Conservation (phyloP, 2,113 vertebrate species). For the Sphaerodactylus townsendi region DNA sequence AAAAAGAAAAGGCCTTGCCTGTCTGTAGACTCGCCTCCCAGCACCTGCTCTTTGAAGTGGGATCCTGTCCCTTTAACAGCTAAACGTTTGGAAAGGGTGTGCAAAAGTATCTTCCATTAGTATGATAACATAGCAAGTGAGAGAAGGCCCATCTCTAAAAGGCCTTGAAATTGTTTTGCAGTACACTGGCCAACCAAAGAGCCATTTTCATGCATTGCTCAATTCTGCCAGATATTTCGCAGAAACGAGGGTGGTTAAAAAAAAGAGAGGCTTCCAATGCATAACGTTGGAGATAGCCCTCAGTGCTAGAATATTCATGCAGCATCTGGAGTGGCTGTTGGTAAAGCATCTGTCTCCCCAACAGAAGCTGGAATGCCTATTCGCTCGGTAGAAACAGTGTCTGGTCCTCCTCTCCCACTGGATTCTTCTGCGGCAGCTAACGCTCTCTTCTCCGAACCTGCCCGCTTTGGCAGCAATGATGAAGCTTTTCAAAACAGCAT, state of each 20-base stretch:
- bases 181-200: not conserved
- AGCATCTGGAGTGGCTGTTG: slow-evolving; percentile 47
- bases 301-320: slow-evolving; percentile 45
- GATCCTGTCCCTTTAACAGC: too few relatives aligned
- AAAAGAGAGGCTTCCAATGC: not conserved
- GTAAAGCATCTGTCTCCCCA: slow-evolving; percentile 53
- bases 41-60: too few relatives aligned
- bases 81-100: not conserved
- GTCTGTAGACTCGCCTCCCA: too few relatives aligned
- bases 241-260: not conserved
- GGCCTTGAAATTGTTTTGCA: not conserved
- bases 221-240: not conserved
- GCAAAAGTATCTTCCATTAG: not conserved
- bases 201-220: not conserved
- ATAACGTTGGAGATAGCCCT: not conserved
- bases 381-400: not conserved
- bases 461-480: slow-evolving; percentile 25
- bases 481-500: slow-evolving; percentile 53
- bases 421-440: slow-evolving; percentile 2
- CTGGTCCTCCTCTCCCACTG: slow-evolving; percentile 23
- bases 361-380: slow-evolving; percentile 21
- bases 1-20: too few relatives aligned
- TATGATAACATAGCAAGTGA: not conserved
- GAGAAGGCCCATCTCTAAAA: not conserved
- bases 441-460: not conserved